These are phyloP conservation scores for Folsomia candida DNA, from an alignment of 2,888 invertebrate species.

Conservation along the genomic window DNA sequence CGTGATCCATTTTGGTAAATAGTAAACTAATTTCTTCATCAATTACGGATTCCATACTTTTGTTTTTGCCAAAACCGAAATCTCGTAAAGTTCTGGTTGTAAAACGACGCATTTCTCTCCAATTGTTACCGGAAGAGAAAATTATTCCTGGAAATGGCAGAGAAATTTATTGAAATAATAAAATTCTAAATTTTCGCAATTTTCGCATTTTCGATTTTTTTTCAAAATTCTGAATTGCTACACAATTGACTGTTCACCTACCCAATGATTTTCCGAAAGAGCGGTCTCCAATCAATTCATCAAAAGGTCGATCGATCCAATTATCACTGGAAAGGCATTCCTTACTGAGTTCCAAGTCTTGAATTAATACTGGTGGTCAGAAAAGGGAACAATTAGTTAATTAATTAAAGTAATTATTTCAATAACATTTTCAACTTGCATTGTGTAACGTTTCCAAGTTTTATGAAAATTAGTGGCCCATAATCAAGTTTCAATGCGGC, in stretches of 20 bases:
- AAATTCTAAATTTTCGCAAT: too few species aligned
- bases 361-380: conserved; percentile 16
- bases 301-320: conserved; percentile 20
- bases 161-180: too few species aligned
- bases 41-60: conserved; percentile 41
- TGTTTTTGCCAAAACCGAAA: conserved; percentile 49
- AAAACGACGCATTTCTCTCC: conserved; percentile 50
- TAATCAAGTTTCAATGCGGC: not conserved
- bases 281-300: conserved; percentile 19
- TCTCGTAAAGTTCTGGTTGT: conserved; percentile 47
- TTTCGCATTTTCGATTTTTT: too few species aligned
- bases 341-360: conserved; percentile 11
- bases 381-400: not conserved
- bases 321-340: conserved; percentile 15
- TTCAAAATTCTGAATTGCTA: too few species aligned
- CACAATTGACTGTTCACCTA: too few species aligned
- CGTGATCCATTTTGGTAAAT: conserved; percentile 15
- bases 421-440: not conserved
- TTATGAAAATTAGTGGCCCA: not conserved
- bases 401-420: too few species aligned
- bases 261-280: conserved; percentile 16
- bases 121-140: conserved; percentile 2
- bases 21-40: conserved; percentile 46
- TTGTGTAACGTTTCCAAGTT: not conserved
- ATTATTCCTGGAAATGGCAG: too few species aligned